Percentiles rank a stretch among this genome's conserved stretches.
These are phyloP conservation scores for Sebastes itinus DNA, from an alignment of 2,797 vertebrate species.

Conservation along the genomic window DNA sequence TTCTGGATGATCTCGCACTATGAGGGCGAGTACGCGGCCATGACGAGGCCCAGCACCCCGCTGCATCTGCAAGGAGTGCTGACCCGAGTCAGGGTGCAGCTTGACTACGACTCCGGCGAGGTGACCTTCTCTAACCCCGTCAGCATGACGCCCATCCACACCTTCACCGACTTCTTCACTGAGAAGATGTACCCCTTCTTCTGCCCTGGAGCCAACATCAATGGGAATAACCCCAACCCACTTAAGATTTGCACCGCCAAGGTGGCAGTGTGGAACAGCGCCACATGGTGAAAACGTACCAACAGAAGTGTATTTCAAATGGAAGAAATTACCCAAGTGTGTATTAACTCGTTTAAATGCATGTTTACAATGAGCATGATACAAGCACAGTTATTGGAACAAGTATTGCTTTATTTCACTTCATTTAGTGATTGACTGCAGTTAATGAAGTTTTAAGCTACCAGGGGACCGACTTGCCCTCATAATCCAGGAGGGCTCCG, in stretches of 20 bases:
- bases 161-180: conserved; percentile 78
- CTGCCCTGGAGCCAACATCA: conserved; percentile 86
- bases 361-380: conserved; percentile 1
- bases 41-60: conserved; percentile 78
- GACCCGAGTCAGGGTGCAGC: conserved; percentile 79
- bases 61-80: conserved; percentile 61
- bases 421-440: neutral
- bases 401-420: conserved; percentile 15
- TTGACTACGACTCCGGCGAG: conserved; percentile 80
- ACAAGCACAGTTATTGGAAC: neutral
- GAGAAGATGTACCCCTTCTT: conserved; percentile 85
- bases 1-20: conserved; percentile 85
- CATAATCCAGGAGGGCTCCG: conserved; percentile 60
- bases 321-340: neutral
- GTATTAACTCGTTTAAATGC: neutral
- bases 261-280: conserved; percentile 85
- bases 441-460: conserved; percentile 29
- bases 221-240: conserved; percentile 80
- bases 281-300: conserved; percentile 74
- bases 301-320: neutral
- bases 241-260: conserved; percentile 82
- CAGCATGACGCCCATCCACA: conserved; percentile 79
- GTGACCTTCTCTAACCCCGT: conserved; percentile 80
- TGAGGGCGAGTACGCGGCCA: conserved; percentile 80
- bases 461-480: conserved; percentile 51